Evolutionary conservation across 2,113 vertebrate species (phyloP).

Genomic region (Eira barbara): DNA sequence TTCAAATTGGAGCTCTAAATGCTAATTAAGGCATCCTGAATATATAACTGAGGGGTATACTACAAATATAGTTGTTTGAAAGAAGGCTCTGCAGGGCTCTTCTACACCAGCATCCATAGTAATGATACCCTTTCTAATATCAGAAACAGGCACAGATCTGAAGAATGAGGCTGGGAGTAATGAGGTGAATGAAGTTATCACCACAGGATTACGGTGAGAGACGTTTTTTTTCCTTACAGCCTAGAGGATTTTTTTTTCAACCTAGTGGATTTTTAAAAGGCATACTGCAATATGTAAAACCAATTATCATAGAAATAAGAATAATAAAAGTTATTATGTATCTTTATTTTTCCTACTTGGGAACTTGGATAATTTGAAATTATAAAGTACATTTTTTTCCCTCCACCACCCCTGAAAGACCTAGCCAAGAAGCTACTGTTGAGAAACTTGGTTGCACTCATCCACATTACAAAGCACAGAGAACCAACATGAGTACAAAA

Average conservation of each 20-base stretch:
- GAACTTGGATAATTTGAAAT: background rate
- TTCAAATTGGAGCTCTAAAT: background rate
- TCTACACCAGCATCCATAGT: background rate
- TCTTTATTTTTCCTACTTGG: constrained; percentile 29
- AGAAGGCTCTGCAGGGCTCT: background rate
- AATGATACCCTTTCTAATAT: background rate
- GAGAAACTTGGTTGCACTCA: background rate
- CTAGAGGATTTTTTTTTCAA: background rate
- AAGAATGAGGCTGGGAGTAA: background rate
- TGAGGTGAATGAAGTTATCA: background rate
- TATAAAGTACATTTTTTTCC: background rate
- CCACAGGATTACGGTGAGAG: accelerated
- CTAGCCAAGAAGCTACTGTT: background rate
- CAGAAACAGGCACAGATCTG: background rate
- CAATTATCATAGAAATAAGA: background rate
- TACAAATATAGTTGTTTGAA: background rate
- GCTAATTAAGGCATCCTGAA: background rate
- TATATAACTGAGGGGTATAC: background rate
- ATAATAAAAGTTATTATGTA: background rate
- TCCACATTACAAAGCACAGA: background rate
- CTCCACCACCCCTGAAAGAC: background rate
- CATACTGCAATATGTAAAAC: background rate
- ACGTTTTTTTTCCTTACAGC: background rate
- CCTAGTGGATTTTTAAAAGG: background rate
- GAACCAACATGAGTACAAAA: background rate